A percentile compares a stretch with the other conserved stretches of the same genome.
These are phyloP conservation scores for Heliconius erato DNA, from an alignment of 2,888 invertebrate genomes.

Conservation along the genomic window DNA sequence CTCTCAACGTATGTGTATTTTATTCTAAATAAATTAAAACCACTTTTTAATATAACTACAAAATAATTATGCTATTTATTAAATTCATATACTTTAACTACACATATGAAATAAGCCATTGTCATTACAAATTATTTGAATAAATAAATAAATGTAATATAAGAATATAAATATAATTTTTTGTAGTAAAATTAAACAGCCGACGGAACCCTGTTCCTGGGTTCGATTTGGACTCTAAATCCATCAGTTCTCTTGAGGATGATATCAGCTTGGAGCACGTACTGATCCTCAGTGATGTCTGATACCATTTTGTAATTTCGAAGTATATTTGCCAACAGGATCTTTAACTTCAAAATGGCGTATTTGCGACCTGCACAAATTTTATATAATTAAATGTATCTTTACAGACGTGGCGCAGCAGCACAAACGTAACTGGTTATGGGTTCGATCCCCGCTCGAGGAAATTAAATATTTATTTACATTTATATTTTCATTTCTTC, in stretches of 20 bases:
- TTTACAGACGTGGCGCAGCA: too few species aligned
- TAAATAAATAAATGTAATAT: not conserved
- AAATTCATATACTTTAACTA: not conserved
- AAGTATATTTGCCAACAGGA: slow-evolving; percentile 89
- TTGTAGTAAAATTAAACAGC: slow-evolving; percentile 42
- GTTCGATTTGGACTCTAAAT: slow-evolving; percentile 89
- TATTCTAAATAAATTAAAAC: not conserved
- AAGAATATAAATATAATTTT: not conserved
- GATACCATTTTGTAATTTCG: slow-evolving; percentile 89
- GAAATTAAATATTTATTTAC: too few species aligned
- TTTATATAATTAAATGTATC: not conserved
- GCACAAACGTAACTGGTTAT: too few species aligned
- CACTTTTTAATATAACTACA: not conserved
- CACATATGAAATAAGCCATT: not conserved
- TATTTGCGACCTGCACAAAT: slow-evolving; percentile 88
- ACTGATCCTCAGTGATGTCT: slow-evolving; percentile 88
- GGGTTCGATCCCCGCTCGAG: too few species aligned
- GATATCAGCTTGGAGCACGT: slow-evolving; percentile 89
- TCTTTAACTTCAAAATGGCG: slow-evolving; percentile 91
- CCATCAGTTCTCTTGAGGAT: slow-evolving; percentile 91
- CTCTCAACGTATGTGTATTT: not conserved
- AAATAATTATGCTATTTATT: not conserved
- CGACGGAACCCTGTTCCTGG: slow-evolving; percentile 79
- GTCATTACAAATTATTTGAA: not conserved
- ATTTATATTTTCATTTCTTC: too few species aligned